These are phyloP conservation scores for Hylyphantes graminicola DNA, from an alignment of 1,140 invertebrate genomes.

Conservation along the genomic window DNA sequence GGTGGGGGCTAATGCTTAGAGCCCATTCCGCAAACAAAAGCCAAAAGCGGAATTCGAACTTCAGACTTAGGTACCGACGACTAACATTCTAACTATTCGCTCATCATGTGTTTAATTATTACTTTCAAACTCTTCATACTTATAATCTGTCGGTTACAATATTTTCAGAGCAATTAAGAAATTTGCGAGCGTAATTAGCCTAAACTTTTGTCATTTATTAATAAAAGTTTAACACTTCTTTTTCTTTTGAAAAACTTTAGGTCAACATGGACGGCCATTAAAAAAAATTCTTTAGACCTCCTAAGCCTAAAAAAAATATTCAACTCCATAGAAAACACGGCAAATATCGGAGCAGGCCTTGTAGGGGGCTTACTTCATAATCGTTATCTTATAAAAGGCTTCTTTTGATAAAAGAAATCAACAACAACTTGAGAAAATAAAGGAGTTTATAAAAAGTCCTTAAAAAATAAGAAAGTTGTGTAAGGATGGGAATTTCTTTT, in stretches of 20 bases:
- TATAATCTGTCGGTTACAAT: too few species aligned
- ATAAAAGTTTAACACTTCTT: constrained; percentile 52
- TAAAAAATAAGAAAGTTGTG: constrained; percentile 52
- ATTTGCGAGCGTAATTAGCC: constrained; percentile 49
- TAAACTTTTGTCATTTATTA: constrained; percentile 56
- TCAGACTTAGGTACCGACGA: too few species aligned
- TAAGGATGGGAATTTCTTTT: constrained; percentile 46
- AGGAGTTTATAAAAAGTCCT: constrained; percentile 53
- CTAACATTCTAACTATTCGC: too few species aligned
- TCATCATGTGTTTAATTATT: too few species aligned
- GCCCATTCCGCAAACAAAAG: too few species aligned
- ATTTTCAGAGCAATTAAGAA: neutral
- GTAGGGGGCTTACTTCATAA: constrained; percentile 41
- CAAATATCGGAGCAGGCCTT: neutral
- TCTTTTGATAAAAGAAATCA: constrained; percentile 50
- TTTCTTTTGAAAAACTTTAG: constrained; percentile 16
- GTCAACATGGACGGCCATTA: constrained; percentile 22
- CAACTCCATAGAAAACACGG: constrained; percentile 32
- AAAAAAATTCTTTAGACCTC: constrained; percentile 14
- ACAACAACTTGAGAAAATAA: constrained; percentile 4
- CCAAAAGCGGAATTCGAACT: too few species aligned
- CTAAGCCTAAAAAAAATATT: constrained; percentile 5
- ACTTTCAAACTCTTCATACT: too few species aligned
- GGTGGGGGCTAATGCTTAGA: too few species aligned
- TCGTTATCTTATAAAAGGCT: constrained; percentile 54